phyloP scores from a whole-genome alignment of 2,113 vertebrate genomes.

The Phaethon lepturus region DNA sequence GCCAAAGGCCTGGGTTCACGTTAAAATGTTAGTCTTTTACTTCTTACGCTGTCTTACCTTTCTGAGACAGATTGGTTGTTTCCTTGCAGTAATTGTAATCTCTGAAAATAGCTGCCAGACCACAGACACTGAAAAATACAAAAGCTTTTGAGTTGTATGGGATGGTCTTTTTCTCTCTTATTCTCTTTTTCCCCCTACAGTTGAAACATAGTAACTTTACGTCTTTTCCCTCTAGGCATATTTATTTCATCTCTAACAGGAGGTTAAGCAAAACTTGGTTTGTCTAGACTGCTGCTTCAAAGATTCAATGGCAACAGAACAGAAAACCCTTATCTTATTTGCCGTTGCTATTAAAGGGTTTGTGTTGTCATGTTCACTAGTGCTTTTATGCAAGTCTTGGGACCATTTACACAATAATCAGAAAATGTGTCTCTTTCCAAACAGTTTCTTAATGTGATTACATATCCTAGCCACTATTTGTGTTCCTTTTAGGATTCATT shows the following conservation, averaged over 20 bases:
- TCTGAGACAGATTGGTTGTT: not conserved
- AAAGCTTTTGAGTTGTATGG: not conserved
- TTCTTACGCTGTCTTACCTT: not conserved
- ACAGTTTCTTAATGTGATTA: not conserved
- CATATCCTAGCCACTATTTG: not conserved
- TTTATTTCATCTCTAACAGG: conserved; percentile 7
- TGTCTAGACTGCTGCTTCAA: conserved; percentile 20
- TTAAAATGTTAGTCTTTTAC: not conserved
- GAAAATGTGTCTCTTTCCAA: not conserved
- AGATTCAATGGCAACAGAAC: not conserved
- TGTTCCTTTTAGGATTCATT: not conserved
- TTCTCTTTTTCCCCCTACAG: not conserved
- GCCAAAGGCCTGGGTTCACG: not conserved
- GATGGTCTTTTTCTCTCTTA: not conserved
- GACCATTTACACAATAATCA: not conserved
- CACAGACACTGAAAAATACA: not conserved
- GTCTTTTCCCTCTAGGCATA: not conserved
- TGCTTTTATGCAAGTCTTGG: conserved; percentile 25
- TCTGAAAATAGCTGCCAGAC: not conserved
- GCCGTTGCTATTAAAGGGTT: not conserved
- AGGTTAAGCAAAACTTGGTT: conserved; percentile 7
- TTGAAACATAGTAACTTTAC: not conserved
- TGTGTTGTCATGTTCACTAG: not conserved
- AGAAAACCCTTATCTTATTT: conserved; percentile 57
- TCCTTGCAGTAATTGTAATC: not conserved